Evolutionary conservation across 2,797 vertebrate species (phyloP).

Genomic region (Tympanoctomys barrerae): DNA sequence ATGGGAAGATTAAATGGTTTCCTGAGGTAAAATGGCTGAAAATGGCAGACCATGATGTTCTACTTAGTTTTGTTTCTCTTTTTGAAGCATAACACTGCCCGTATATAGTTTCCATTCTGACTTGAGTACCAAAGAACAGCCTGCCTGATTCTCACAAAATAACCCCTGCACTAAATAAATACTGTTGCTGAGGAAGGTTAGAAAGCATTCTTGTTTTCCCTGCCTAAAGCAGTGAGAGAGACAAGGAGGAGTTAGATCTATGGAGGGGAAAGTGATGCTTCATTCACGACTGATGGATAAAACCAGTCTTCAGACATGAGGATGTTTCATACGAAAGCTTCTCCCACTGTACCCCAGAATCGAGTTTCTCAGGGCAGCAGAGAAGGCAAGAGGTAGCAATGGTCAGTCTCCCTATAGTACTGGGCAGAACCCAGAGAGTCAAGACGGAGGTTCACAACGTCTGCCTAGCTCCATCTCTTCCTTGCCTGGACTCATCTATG

Average conservation of each 20-base stretch:
- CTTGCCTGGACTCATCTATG: background rate
- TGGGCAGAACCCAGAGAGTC: background rate
- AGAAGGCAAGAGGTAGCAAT: background rate
- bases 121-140: no score
- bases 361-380: background rate
- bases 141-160: background rate
- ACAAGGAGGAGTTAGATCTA: background rate
- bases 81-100: background rate
- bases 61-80: background rate
- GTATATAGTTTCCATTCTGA: background rate
- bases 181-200: background rate
- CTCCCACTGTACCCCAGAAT: background rate
- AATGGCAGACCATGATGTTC: background rate
- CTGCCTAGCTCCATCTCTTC: background rate
- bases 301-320: fast-evolving
- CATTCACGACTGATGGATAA: background rate
- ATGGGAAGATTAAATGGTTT: background rate
- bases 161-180: background rate
- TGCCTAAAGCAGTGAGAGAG: background rate
- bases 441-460: background rate
- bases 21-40: background rate
- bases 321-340: background rate
- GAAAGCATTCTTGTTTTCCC: background rate
- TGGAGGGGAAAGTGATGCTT: background rate
- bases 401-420: background rate